Percentiles rank a stretch among this genome's conserved stretches.
Evolutionary conservation across 1,140 invertebrate species (phyloP).

Genomic region (Philopotamus ludificatus): DNA sequence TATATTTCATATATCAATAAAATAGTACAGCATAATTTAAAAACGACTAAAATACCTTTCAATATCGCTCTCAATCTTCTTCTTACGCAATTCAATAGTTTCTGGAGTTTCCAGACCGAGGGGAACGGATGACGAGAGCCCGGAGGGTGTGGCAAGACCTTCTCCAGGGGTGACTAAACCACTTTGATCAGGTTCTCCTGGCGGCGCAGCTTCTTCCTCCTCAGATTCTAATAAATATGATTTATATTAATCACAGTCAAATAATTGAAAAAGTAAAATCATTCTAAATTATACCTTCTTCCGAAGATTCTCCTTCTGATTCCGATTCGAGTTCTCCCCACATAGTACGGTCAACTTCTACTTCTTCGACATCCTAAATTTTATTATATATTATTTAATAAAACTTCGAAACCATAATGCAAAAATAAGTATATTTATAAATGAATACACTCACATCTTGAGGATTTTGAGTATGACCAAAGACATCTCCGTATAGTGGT

Average conservation of each 20-base stretch:
- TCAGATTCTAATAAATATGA: slow-evolving; percentile 52
- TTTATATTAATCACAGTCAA: too few relatives aligned
- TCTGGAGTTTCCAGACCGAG: slow-evolving; percentile 97
- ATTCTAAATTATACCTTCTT: too few relatives aligned
- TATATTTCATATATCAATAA: slow-evolving; percentile 7
- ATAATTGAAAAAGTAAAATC: neutral
- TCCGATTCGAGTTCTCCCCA: slow-evolving; percentile 99
- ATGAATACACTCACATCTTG: slow-evolving; percentile 58
- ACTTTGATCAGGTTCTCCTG: slow-evolving; percentile 64
- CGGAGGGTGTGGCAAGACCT: slow-evolving; percentile 92
- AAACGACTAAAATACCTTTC: slow-evolving; percentile 67
- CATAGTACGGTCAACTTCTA: slow-evolving; percentile 85
- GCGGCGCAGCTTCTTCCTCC: slow-evolving; percentile 74
- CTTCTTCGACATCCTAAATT: slow-evolving; percentile 72
- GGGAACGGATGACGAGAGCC: slow-evolving; percentile 90
- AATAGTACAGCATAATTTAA: neutral
- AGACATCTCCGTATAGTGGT: slow-evolving; percentile 98
- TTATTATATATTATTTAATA: slow-evolving; percentile 16
- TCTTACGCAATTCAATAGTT: slow-evolving; percentile 96
- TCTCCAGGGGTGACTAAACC: slow-evolving; percentile 78
- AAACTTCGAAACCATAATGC: neutral
- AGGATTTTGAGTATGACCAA: slow-evolving; percentile 71
- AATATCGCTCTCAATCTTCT: slow-evolving; percentile 95
- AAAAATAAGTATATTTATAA: neutral
- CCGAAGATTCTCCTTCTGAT: slow-evolving; percentile 87